These are phyloP conservation scores for Panopea generosa DNA, from an alignment of 2,888 invertebrate species.

Conservation along the genomic window DNA sequence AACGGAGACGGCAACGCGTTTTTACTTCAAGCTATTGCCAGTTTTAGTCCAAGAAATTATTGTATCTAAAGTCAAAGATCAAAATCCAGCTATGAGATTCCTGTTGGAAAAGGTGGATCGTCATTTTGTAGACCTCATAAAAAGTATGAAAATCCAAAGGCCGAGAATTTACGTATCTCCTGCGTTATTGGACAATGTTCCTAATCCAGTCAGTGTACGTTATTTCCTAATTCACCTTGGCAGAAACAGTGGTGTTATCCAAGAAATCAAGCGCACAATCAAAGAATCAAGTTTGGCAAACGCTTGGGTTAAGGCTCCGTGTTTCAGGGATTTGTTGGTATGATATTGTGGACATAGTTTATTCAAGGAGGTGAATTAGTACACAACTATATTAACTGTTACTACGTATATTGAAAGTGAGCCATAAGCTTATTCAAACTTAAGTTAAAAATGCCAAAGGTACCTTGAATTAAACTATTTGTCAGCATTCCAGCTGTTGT, in stretches of 20 bases:
- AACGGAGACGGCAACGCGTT: not conserved
- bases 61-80: not conserved
- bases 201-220: constrained; percentile 15
- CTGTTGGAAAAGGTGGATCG: constrained; percentile 7
- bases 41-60: constrained; percentile 10
- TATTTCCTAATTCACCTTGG: not conserved
- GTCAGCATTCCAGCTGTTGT: too few relatives aligned
- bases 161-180: constrained; percentile 15
- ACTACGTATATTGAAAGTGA: too few relatives aligned
- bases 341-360: not conserved
- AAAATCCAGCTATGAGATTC: constrained; percentile 20
- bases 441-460: too few relatives aligned
- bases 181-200: constrained; percentile 12
- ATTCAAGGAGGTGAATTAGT: too few relatives aligned
- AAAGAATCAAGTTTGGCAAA: constrained; percentile 9
- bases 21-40: constrained; percentile 9
- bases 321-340: constrained; percentile 10
- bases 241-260: constrained; percentile 1
- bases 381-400: too few relatives aligned
- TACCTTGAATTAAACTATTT: too few relatives aligned
- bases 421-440: too few relatives aligned
- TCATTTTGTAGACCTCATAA: constrained; percentile 5
- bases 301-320: constrained; percentile 5
- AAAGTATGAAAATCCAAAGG: not conserved
- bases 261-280: not conserved